Conservation (phyloP, 2,113 vertebrate species). For the Furnarius figulus region DNA sequence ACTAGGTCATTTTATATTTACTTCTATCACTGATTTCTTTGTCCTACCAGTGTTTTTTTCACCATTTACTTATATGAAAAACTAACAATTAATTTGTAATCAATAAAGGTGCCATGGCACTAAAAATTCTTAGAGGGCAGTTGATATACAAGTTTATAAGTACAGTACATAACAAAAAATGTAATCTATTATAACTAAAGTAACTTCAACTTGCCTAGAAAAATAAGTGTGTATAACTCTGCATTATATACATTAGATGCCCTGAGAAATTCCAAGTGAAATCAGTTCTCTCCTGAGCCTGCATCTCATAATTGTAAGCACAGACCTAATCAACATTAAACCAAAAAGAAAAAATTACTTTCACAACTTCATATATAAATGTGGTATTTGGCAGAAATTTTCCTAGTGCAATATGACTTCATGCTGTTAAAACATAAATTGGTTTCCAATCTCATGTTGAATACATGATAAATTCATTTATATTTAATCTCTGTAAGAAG, state of each 20-base stretch:
- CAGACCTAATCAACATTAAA: neutral
- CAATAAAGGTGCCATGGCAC: neutral
- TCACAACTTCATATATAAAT: neutral
- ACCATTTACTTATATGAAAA: neutral
- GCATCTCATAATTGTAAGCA: neutral
- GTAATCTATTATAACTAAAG: neutral
- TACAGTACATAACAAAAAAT: neutral
- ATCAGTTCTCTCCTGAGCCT: neutral
- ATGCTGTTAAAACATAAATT: neutral
- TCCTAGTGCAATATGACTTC: neutral
- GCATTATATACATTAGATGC: neutral
- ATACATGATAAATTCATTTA: conserved; percentile 1
- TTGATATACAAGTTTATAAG: neutral
- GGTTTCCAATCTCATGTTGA: neutral
- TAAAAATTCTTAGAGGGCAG: neutral
- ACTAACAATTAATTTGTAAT: neutral
- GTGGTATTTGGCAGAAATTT: neutral
- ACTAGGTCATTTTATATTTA: neutral
- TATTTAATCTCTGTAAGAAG: neutral
- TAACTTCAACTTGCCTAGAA: neutral
- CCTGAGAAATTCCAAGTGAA: neutral
- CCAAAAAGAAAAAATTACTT: neutral
- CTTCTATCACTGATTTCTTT: neutral
- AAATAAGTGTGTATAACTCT: neutral
- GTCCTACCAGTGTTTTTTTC: neutral